Base-by-base conservation (phyloP, 2,797 vertebrate species). In the Muscicapa comitata region DNA sequence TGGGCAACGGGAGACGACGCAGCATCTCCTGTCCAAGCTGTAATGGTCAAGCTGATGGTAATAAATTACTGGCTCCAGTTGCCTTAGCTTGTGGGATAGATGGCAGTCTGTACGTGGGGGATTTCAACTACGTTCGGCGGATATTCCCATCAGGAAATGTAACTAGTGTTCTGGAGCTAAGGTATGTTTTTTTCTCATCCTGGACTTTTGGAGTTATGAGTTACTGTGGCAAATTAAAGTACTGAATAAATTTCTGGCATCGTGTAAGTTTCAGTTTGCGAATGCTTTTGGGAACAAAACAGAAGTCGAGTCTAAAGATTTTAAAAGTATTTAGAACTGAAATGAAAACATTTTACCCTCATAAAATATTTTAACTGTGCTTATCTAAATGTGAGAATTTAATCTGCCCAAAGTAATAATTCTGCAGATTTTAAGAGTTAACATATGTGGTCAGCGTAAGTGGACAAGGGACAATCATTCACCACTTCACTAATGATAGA, bases 21-120 rank as follows among this genome's bases (percentile, higher is more conserved):
- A 99, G 99, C 97, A 99, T 99, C 97, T 99, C 99, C 1, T 99
- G 99, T 84, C 99, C 99, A 4, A 99, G 99, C 90, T 99, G 99
- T 76, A 99, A 99, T 14, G 99, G 99, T 7, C 99, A 99, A 95
- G 99, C 99, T 2, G 99, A 99, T 45, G 99, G 99, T 45, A 99
- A 99, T 97, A 99, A 99, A 96, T 98, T 99, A 31, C 55, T 99
- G 97, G 99, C 99, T 28, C 99, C 99, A 0, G 99, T 99, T 47
- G 99, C 99, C 3, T 96, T 99, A 86, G 99, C 99, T 1, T 99
- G 99, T 96, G 99, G 99, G 83, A 98, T 98, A 25, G 99, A 99
- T 15, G 99, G 99, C 88, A 99, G 99, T 40, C 98, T 99, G 10
- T 99, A 99, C 4, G 99, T 99, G 13, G 99, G 99, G 10, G 99